Conservation (phyloP, 2,888 invertebrate species). For the Meiosimyza decipiens region DNA sequence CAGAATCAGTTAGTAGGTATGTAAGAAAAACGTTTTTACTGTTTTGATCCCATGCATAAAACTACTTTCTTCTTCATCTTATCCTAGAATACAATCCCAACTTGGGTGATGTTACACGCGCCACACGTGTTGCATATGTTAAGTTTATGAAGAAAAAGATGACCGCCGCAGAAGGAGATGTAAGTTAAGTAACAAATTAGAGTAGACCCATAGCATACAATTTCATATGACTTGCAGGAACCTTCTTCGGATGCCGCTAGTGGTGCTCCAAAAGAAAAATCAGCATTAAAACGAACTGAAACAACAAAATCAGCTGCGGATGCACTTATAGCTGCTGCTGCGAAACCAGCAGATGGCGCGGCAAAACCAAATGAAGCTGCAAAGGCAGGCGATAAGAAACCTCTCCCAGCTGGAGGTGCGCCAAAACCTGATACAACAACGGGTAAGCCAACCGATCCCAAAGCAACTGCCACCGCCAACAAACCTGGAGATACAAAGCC, state of each 20-base stretch:
- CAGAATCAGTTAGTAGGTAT: conserved; percentile 78
- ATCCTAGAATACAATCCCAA: conserved; percentile 81
- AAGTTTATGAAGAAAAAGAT: conserved; percentile 86
- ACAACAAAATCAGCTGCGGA: conserved; percentile 6
- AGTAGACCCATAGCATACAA: not conserved
- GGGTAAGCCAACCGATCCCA: conserved; percentile 40
- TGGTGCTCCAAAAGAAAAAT: not conserved
- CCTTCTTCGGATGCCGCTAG: conserved; percentile 10
- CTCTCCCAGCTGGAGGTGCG: conserved; percentile 8
- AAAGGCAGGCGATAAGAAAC: conserved; percentile 42
- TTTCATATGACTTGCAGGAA: not conserved
- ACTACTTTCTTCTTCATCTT: not conserved
- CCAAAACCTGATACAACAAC: too few species aligned
- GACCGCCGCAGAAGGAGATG: conserved; percentile 66
- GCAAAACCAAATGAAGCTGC: conserved; percentile 44
- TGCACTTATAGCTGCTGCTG: conserved; percentile 35
- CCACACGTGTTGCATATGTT: conserved; percentile 85
- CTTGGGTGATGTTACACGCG: conserved; percentile 78
- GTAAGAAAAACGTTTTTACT: conserved; percentile 30
- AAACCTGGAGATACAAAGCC: conserved; percentile 50
- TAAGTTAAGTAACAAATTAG: conserved; percentile 34
- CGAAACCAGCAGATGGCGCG: conserved; percentile 40
- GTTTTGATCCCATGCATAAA: not conserved
- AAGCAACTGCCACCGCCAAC: conserved; percentile 34
- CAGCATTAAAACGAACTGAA: not conserved